Evolutionary conservation across 2,888 invertebrate species (phyloP), one percentile per base, ranked within the genome.

Genomic region (Zeuzera pyrina): DNA sequence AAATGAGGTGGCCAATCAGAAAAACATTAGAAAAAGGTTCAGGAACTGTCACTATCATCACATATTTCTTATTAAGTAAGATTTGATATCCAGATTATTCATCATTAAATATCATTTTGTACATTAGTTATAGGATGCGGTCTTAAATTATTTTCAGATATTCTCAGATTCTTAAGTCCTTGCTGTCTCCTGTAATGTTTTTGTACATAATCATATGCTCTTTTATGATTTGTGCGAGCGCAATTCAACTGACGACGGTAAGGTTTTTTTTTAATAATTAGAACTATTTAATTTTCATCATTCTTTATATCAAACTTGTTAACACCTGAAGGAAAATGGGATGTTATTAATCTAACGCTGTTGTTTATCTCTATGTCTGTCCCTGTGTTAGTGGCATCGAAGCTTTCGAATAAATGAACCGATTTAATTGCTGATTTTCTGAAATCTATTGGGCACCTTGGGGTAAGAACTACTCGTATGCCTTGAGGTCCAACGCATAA

Each of bases 161-260:
- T 45, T 57, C 69, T 0, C 52, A 61, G 34, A 41, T 68, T 10
- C 39, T 84, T 1, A 71, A 81, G 39, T 58, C 58, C 0, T 39
- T 84, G 12, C 40, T 79, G 2, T 81, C 81, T 6, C 83, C 83
- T 1, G 72, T 81, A 0, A 66, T 84, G 73, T 81, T 84, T 43
- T 10, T 77, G 19, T 81, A 84, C 41, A 69, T 83, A 1, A 53
- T 81, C 3, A 74, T 83, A 23, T 84, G 83, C 33, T 81, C 83
- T 1, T 45, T 83, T 0, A 83, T 83, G 81, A 67, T 84, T 25
- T 83, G 81, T 39, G 69, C 78, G 0, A 71, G 73, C 39, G 83
- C 74, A 22, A 58, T 72, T 3, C 77, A 78, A 38, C 35, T 79
- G n/a, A 71, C 67, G 8, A 57, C 51, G 55, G 78, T 76, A 56